Evolutionary conservation across 2,888 invertebrate species (phyloP), one percentile per base, ranked within the genome.

Genomic region (Coenonympha arcania): DNA sequence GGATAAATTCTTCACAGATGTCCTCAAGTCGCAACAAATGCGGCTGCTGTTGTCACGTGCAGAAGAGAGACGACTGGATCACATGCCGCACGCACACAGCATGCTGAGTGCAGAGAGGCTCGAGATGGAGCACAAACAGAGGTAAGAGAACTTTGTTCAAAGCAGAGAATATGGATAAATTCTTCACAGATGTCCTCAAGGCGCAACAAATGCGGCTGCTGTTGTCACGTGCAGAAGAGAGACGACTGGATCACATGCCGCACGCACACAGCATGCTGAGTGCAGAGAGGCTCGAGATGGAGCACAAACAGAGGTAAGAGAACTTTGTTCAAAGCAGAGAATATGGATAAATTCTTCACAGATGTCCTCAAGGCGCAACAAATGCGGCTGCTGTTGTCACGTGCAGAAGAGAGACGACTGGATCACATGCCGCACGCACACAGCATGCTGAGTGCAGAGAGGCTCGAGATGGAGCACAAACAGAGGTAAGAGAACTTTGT

Each of bases 1-100:
- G 87, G 90, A 90, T 54, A 91, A 91, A 72, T 91, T 91, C 76
- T 91, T 92, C 87, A 89, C 89, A 39, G 91, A 92, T 72, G 91
- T 91, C 79, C 89, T 90, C 73, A 90, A 90, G 69, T 89, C 90
- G 64, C 89, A 89, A 52, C 87, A 87, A 68, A 65, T 84, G 71
- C 64, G 83, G 52, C 61, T 74, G 56, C 60, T 76, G 52, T 57
- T 84, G 59, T 64, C 79, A 55, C 75, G 77, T 56, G 74, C 73
- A 48, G 75, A 66, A 62, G 69, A 69, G 66, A 63, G 82, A 66
- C 77, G 76, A 54, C 53, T 52, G 36, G 67, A 65, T 5, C 62
- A 76, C 69, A 61, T 56, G 26, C 71, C 66, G 59, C 68, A 66
- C 53, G 73, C 74, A 3, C 77, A 73, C 61, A 74, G 74, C 61